Base-by-base conservation (phyloP, 2,113 vertebrate species). In the Bostrychus sinensis region DNA sequence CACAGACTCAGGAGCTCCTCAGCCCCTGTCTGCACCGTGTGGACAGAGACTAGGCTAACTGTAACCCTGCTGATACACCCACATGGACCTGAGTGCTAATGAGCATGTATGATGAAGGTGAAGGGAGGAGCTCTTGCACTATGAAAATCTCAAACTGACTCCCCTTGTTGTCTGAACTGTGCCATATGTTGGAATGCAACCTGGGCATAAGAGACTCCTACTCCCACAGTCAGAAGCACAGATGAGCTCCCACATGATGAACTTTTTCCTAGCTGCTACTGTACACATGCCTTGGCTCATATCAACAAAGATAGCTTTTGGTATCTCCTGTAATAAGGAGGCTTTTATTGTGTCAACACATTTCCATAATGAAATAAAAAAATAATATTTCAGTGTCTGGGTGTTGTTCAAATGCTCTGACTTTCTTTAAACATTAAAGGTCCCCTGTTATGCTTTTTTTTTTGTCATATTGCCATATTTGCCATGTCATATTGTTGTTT, bases 151-250 rank as follows among this genome's bases (percentile, higher is more conserved):
- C 75, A 73, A 65, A 80, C 80, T 23, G 59, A 63, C 75, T 79
- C 78, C 81, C 77, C 83, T 75, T 86, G 80, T 86, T 81, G 79
- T 62, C 78, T 82, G 77, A 84, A 79, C 78, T 66, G 70, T 83
- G 74, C 78, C 81, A 78, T 83, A 86, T 86, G 77, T 77, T 82
- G 70, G 72, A 87, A 86, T 86, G 77, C 45, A 77, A 70, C 57
- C 72, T 72, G 64, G 74, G 55, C 59, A 65, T 36, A 59, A 66
- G 42, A 70, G 55, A 20, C 65, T 38, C 60, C 34, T 50, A 50
- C 41, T 63, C 66, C 62, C 64, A 63, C 48, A 70, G 56, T n/a
- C 56, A 34, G 50, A 59, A 69, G 25, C 30, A 20, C 25, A 37
- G 54, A 45, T 72, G 68, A 83, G 82, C 79, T 70, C 67, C 36